Base-by-base conservation (phyloP, 2,113 vertebrate species). In the Eolophus roseicapilla region DNA sequence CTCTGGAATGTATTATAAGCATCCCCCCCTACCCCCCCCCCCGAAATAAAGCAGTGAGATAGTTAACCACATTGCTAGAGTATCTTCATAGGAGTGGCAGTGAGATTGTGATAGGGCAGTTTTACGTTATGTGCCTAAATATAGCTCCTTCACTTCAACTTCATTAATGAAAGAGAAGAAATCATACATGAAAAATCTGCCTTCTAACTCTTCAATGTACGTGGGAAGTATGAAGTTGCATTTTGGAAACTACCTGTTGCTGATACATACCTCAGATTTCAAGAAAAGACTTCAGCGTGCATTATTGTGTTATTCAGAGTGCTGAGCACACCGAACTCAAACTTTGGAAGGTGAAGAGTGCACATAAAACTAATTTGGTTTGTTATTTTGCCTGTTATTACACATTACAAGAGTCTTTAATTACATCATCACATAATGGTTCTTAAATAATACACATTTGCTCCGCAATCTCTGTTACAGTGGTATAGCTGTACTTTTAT, bases 91-190 rank as follows among this genome's bases (percentile, higher is more conserved):
- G 60, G 73, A 90, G 55, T 27, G 46, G 33, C 63, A 67, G 19
- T 13, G 85, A 75, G 90, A 60, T 64, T 71, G 9, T 25, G 60
- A 78, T 67, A 65, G 85, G 79, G 27, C 59, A 44, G 53, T 13
- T 39, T 47, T 78, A 67, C 4, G 0, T 88, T 94, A 71, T 9
- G 28, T 82, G 83, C 44, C 86, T 95, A 94, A 91, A 82, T 86
- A 67, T 79, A 93, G 69, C 33, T 67, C 41, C 69, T 85, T 79
- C 70, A 60, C 41, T 69, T 79, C 74, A 60, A 79, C 67, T 96
- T 95, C 76, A 70, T 88, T 86, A 89, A 93, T 91, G 86, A 91
- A 86, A 78, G 46, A 85, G 68, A 71, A 85, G 68, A 71, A 69
- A 44, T 94, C 50, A 59, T 52, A 52, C 8, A 44, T 92, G 47